Evolutionary conservation across 92 coral and sea anemone genomes (phyloP).

Genomic region (Epizoanthus scotinus): DNA sequence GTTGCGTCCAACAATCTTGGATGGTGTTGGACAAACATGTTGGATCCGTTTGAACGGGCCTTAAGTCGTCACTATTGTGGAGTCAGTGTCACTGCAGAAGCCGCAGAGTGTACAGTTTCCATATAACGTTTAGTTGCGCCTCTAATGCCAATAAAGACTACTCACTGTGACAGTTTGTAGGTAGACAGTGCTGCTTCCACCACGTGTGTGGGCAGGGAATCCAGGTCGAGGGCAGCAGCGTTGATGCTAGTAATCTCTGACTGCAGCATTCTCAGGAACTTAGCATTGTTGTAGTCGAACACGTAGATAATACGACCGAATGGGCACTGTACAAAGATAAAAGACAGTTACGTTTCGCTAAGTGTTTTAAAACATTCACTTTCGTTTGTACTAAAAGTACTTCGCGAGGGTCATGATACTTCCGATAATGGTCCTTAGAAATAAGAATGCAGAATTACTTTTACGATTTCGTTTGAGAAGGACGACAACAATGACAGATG

Average conservation of each 20-base stretch:
- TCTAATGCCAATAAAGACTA: neutral
- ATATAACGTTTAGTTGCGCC: neutral
- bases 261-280: slow-evolving; percentile 81
- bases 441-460: too few species aligned
- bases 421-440: too few species aligned
- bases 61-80: too few species aligned
- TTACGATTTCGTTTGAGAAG: neutral
- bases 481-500: neutral
- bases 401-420: too few species aligned
- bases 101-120: neutral
- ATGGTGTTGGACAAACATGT: too few species aligned
- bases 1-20: too few species aligned
- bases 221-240: slow-evolving; percentile 90
- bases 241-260: slow-evolving; percentile 76
- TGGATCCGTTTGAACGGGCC: too few species aligned
- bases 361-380: too few species aligned
- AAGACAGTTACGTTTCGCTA: neutral
- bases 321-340: slow-evolving; percentile 71
- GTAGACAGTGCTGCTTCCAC: slow-evolving; percentile 97
- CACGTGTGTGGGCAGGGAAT: slow-evolving; percentile 83
- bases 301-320: slow-evolving; percentile 84
- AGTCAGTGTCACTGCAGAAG: neutral
- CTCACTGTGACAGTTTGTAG: slow-evolving; percentile 91
- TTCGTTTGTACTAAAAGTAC: too few species aligned
- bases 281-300: slow-evolving; percentile 83